A percentile compares a stretch with the other conserved stretches of the same genome.
Evolutionary conservation across 2,113 vertebrate species (phyloP).

Genomic region (Paramormyrops kingsleyae): DNA sequence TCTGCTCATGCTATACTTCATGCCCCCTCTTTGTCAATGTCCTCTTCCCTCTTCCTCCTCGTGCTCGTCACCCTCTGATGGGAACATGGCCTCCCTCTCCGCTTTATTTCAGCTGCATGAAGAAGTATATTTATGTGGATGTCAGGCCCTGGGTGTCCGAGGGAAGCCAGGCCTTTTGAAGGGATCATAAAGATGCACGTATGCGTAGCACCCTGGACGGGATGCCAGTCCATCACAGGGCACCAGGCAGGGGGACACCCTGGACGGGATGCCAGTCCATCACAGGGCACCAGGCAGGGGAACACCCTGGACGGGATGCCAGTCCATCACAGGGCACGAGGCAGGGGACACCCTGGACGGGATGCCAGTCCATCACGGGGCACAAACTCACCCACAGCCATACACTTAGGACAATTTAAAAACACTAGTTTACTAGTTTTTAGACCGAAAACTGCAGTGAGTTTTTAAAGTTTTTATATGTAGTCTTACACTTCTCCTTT

Average conservation of each 20-base stretch:
- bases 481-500: background rate
- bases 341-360: background rate
- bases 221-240: background rate
- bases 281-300: too few relatives aligned
- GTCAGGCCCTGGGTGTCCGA: background rate
- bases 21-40: conserved; percentile 24
- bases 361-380: background rate
- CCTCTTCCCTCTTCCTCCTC: conserved; percentile 17
- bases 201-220: background rate
- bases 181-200: background rate
- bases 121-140: background rate
- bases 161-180: background rate
- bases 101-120: background rate
- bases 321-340: background rate
- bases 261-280: background rate
- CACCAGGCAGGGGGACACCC: background rate
- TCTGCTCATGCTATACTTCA: background rate
- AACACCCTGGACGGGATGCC: background rate
- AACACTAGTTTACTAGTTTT: background rate
- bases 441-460: background rate
- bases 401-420: background rate
- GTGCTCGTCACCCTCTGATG: background rate
- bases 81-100: background rate
- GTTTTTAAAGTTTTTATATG: background rate
- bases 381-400: background rate